Evolutionary conservation across 2,113 vertebrate genomes (phyloP).

Genomic region (Rhinoderma darwinii): DNA sequence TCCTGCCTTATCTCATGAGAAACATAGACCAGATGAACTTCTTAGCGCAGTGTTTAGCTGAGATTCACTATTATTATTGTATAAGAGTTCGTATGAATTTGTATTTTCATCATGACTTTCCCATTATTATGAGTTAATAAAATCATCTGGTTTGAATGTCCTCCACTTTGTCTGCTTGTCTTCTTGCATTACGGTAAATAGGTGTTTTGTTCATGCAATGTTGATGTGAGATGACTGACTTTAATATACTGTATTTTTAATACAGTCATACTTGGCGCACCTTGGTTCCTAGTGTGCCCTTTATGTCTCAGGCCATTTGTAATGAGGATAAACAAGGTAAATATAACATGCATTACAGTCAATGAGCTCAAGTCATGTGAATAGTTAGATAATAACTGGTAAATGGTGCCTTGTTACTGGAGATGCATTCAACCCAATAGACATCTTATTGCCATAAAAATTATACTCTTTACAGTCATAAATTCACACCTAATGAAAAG

Average conservation of each 20-base stretch:
- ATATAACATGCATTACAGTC: not conserved
- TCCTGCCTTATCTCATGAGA: too few relatives aligned
- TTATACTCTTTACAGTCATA: not conserved
- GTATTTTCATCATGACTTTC: not conserved
- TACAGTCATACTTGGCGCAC: not conserved
- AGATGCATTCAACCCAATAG: not conserved
- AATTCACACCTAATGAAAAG: not conserved
- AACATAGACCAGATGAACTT: too few relatives aligned
- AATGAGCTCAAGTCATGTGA: not conserved
- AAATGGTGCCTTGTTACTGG: not conserved
- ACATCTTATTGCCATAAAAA: not conserved
- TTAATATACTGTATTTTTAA: slow-evolving; percentile 23
- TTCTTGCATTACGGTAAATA: slow-evolving; percentile 8
- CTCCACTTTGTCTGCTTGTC: slow-evolving; percentile 32
- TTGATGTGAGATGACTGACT: slow-evolving; percentile 31
- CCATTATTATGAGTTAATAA: slow-evolving; percentile 2
- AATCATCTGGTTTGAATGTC: not conserved
- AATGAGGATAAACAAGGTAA: not conserved
- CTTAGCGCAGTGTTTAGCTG: too few relatives aligned
- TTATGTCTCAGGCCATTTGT: not conserved
- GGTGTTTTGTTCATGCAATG: slow-evolving; percentile 14
- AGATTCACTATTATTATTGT: too few relatives aligned
- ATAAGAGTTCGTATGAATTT: not conserved
- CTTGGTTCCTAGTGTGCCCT: not conserved
- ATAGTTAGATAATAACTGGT: slow-evolving; percentile 5